Evolutionary conservation across 1,140 invertebrate species (phyloP), one percentile per base, ranked within the genome.

Genomic region (Drosophila rhopaloa): DNA sequence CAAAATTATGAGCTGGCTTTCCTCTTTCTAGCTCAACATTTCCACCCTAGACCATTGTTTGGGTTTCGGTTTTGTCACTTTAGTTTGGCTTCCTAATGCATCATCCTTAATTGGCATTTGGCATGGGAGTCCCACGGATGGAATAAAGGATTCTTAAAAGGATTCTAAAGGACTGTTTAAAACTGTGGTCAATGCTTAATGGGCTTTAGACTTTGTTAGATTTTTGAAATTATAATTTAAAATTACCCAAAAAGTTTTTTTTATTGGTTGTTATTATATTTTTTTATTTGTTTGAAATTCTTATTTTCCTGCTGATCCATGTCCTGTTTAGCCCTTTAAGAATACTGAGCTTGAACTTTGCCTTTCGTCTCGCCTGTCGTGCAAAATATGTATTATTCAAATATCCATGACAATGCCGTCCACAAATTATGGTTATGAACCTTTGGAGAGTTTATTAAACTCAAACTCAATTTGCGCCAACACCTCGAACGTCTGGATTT

Each of bases 1-100:
- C 83, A 84, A 84, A 76, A 79, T 86, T 70, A 79, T 84, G 72
- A 54, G 9, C 50, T 62, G 47, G 59, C 72, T 61, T 55, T 56
- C 40, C 51, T 13, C 65, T 47, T 60, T 73, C 67, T 35, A 27
- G 54, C 38, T 35, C 47, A 35, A 24, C 60, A 40, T 50, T 56
- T 57, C 32, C 37, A 14, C 48, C 13, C 57, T n/a, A 40, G 51
- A 44, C 81, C 63, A 85, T 81, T 88, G 82, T 88, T 85, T 77
- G 51, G 35, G 27, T 51, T 76, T 51, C 5, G 53, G 55, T 67
- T 67, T 51, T 82, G 79, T 77, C 79, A 73, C 62, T 61, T 77
- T 68, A 61, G 44, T 41, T 71, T 76, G 63, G 56, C 29, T 59
- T 54, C 48, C 73, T 62, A 66, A 68, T 76, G 73, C 55, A 58